These are phyloP conservation scores for Oscheius sp. DNA, from an alignment of 2,888 invertebrate genomes.

Conservation along the genomic window DNA sequence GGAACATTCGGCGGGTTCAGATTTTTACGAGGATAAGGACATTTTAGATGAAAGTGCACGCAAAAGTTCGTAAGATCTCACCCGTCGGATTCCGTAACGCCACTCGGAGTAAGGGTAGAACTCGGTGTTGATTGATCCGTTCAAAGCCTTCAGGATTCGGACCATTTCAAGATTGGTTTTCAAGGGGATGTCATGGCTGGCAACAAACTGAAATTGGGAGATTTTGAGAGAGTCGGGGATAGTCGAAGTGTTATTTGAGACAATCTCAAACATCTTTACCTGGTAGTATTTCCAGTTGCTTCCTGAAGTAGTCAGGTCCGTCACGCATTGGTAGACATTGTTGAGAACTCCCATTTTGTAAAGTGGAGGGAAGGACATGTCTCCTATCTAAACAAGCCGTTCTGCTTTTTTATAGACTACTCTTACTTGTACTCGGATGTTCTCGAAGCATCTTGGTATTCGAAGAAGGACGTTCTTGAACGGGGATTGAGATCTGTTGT, in stretches of 20 bases:
- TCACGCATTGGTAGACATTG: slow-evolving; percentile 34
- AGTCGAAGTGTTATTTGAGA: no score
- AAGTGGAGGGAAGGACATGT: not conserved
- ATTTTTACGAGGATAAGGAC: not conserved
- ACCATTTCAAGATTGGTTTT: slow-evolving; percentile 58
- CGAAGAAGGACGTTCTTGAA: slow-evolving; percentile 24
- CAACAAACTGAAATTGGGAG: slow-evolving; percentile 44
- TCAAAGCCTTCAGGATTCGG: slow-evolving; percentile 53
- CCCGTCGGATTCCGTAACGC: slow-evolving; percentile 52
- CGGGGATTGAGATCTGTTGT: slow-evolving; percentile 5
- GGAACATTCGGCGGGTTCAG: not conserved
- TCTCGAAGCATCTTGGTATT: slow-evolving; percentile 28
- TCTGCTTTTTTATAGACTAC: not conserved
- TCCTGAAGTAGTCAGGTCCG: slow-evolving; percentile 17
- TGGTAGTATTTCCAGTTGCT: slow-evolving; percentile 39
- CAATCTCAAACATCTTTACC: not conserved
- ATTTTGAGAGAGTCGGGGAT: not conserved
- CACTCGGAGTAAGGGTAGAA: slow-evolving; percentile 43
- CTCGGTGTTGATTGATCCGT: slow-evolving; percentile 56
- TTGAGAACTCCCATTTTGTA: slow-evolving; percentile 32
- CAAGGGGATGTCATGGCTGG: slow-evolving; percentile 54
- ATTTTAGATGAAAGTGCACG: not conserved
- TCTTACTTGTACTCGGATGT: slow-evolving; percentile 20
- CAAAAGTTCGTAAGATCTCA: not conserved
- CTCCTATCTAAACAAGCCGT: not conserved